Percentiles rank a stretch among this genome's conserved stretches.
Evolutionary conservation across 2,797 vertebrate species (phyloP).

Genomic region (Chiroxiphia lanceolata): DNA sequence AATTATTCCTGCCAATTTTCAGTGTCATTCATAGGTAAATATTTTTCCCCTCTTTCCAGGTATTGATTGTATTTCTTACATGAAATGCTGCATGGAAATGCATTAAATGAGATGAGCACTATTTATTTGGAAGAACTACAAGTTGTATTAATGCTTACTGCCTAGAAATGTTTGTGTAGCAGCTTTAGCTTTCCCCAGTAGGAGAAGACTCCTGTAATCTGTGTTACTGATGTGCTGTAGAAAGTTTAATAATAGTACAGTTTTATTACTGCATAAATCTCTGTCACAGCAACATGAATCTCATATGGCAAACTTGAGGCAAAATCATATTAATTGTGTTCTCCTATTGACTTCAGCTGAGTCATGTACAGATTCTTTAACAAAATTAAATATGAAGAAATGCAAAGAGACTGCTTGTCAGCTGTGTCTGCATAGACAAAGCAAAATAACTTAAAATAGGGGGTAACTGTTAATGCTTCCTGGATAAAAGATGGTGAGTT

Average conservation of each 20-base stretch:
- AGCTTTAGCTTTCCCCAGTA: not conserved
- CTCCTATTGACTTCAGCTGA: not conserved
- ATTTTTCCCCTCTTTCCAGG: not conserved
- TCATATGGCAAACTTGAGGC: slow-evolving; percentile 20
- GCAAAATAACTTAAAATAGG: not conserved
- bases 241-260: not conserved
- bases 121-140: not conserved
- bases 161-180: not conserved
- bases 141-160: not conserved
- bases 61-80: not conserved
- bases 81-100: not conserved
- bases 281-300: slow-evolving; percentile 15
- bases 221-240: not conserved
- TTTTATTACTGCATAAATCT: slow-evolving; percentile 43
- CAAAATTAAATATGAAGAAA: slow-evolving; percentile 1
- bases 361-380: not conserved
- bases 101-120: not conserved
- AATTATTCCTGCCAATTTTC: not conserved
- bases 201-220: not conserved
- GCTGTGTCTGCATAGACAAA: not conserved
- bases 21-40: not conserved
- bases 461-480: not conserved
- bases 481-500: not conserved
- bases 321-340: slow-evolving; percentile 33
- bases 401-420: not conserved